A percentile compares a stretch with the other conserved stretches of the same genome.
phyloP scores from a whole-genome alignment of 1,140 invertebrate species.

The Colletes latitarsis region DNA sequence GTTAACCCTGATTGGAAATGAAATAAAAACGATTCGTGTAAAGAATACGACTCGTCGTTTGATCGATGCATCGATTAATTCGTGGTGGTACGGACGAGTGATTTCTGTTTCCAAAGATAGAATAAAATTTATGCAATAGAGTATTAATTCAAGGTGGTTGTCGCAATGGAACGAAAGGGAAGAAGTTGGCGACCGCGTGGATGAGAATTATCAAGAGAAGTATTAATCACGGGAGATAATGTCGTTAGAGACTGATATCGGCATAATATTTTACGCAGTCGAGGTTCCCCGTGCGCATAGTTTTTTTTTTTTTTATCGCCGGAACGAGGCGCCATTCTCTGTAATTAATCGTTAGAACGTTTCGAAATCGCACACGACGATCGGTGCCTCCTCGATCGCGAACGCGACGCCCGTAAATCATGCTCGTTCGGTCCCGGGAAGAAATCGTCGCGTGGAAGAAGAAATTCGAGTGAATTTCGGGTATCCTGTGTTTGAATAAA shows the following conservation, averaged over 20 bases:
- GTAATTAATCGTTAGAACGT: slow-evolving; percentile 25
- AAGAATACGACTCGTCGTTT: too few species aligned
- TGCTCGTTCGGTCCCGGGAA: background rate
- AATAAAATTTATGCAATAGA: too few species aligned
- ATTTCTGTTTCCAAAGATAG: too few species aligned
- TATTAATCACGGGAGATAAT: slow-evolving; percentile 76
- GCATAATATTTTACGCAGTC: slow-evolving; percentile 70
- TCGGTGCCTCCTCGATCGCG: background rate
- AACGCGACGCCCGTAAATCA: slow-evolving; percentile 2
- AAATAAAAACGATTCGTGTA: too few species aligned
- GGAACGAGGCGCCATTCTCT: background rate
- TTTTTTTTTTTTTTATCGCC: slow-evolving; percentile 18
- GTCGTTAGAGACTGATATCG: slow-evolving; percentile 72
- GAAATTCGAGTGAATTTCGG: background rate
- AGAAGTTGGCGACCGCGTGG: background rate
- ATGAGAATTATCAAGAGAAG: slow-evolving; percentile 66
- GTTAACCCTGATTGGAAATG: too few species aligned
- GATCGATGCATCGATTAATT: too few species aligned
- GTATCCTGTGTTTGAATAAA: background rate
- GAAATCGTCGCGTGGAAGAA: background rate
- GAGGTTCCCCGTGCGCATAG: slow-evolving; percentile 36
- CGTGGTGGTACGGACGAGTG: too few species aligned
- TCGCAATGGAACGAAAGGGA: background rate
- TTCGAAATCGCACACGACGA: slow-evolving; percentile 34
- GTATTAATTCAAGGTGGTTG: background rate